Evolutionary conservation across 2,797 vertebrate species (phyloP), one percentile per base, ranked within the genome.

Genomic region (Furcifer pardalis): DNA sequence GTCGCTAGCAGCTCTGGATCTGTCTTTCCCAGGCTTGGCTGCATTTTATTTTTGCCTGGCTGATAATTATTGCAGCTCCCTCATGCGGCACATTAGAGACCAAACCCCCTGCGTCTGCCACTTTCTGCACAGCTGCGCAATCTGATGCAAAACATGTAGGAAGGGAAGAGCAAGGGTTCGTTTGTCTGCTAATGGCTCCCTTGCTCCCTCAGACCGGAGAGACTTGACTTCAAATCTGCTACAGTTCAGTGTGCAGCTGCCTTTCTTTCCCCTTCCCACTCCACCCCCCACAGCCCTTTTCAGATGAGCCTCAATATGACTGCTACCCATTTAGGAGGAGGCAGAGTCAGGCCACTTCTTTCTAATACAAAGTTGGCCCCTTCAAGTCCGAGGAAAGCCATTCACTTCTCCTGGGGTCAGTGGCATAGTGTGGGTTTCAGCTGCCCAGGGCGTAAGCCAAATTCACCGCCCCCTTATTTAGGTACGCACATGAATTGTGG

Each of bases 101-200:
- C 80, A 63, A 82, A 17, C 73, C 73, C 71, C 63, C 59, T 10
- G 44, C 37, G 74, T 49, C 73, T 69, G 78, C 83, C 68, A 74
- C 79, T 79, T 91, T 88, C 87, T 86, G 87, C 83, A n/a, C 90
- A 85, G 84, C 59, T 85, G 82, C 80, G 80, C 81, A 85, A 83
- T 83, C 56, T 84, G 87, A 90, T 32, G 78, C 52, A 73, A 83
- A 88, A 52, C 74, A 49, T 78, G 81, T 76, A 71, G 83, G 85
- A 89, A 88, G 77, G 83, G 84, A 68, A 82, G 68, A 77, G 82
- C 42, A 35, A 5, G 19, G 84, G 78, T 78, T 77, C 42, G 21
- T 81, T 87, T 59, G 68, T 90, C 85, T 84, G 73, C 82, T 89
- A 91, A 89, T 87, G 84, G 56, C 44, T 87, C 87, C 78, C 49